Percentiles rank a stretch among this genome's conserved stretches.
Conservation (phyloP, 2,113 vertebrate species). For the Corvus cornix region DNA sequence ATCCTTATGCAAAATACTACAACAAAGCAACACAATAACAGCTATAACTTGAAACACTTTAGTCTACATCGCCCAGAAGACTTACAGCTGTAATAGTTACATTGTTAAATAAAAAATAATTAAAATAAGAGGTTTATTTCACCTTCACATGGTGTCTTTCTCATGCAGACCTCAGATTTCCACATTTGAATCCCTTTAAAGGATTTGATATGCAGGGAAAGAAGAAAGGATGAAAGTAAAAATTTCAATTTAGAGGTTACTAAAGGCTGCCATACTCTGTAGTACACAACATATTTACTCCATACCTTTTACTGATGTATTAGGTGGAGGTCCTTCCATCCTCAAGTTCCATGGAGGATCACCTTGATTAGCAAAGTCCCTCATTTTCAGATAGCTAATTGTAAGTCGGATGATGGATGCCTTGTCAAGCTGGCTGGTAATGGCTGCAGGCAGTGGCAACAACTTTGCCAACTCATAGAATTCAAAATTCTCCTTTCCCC, state of each 20-base stretch:
- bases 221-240: conserved; percentile 80
- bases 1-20: not conserved
- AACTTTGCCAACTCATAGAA: conserved; percentile 99
- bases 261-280: conserved; percentile 44
- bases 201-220: conserved; percentile 84
- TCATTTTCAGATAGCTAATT: conserved; percentile 99
- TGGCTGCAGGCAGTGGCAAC: conserved; percentile 96
- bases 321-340: conserved; percentile 96
- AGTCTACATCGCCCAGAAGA: not conserved
- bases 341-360: conserved; percentile 98
- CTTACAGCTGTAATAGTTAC: conserved; percentile 15
- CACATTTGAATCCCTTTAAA: conserved; percentile 84
- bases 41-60: not conserved
- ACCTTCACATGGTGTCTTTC: conserved; percentile 84
- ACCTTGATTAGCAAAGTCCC: conserved; percentile 97
- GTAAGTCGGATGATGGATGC: conserved; percentile 98
- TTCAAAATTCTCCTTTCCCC: conserved; percentile 99
- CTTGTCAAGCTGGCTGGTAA: conserved; percentile 98
- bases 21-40: not conserved
- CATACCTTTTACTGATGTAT: conserved; percentile 98
- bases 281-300: conserved; percentile 12
- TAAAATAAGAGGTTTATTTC: conserved; percentile 78
- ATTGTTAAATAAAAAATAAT: conserved; percentile 63
- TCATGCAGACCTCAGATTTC: conserved; percentile 85
- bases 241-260: conserved; percentile 65